Conservation (phyloP, 2,113 vertebrate genomes). For the Catharus bicknelli region DNA sequence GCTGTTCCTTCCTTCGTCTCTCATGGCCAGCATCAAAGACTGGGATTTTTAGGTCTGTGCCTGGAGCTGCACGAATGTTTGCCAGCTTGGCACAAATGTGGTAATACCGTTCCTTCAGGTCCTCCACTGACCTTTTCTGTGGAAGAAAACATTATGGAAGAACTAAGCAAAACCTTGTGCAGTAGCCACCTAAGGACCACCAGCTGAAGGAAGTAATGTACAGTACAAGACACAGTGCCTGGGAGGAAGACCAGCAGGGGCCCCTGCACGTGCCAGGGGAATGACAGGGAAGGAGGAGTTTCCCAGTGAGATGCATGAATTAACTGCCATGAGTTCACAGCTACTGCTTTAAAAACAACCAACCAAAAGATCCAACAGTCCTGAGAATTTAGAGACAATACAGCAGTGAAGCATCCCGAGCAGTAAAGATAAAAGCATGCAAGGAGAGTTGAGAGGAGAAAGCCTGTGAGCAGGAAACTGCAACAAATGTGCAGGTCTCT, state of each 20-base stretch:
- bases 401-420: neutral
- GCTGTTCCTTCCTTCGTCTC: slow-evolving; percentile 93
- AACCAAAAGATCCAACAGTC: neutral
- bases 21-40: slow-evolving; percentile 96
- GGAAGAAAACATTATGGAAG: neutral
- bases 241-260: neutral
- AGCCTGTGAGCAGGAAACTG: neutral
- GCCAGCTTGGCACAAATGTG: slow-evolving; percentile 94
- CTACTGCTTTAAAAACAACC: neutral
- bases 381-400: neutral
- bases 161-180: neutral
- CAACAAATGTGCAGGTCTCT: accelerated
- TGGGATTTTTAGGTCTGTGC: slow-evolving; percentile 92
- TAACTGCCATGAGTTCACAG: neutral
- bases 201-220: neutral
- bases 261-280: neutral
- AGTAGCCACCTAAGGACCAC: neutral
- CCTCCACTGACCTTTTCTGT: slow-evolving; percentile 95
- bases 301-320: neutral
- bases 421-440: neutral
- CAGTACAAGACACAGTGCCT: neutral
- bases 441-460: neutral
- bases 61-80: slow-evolving; percentile 88
- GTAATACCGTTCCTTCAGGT: slow-evolving; percentile 96
- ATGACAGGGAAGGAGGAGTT: neutral